Evolutionary conservation across 1,140 invertebrate genomes (phyloP), one percentile per base, ranked within the genome.

Genomic region (Vanessa atalanta): DNA sequence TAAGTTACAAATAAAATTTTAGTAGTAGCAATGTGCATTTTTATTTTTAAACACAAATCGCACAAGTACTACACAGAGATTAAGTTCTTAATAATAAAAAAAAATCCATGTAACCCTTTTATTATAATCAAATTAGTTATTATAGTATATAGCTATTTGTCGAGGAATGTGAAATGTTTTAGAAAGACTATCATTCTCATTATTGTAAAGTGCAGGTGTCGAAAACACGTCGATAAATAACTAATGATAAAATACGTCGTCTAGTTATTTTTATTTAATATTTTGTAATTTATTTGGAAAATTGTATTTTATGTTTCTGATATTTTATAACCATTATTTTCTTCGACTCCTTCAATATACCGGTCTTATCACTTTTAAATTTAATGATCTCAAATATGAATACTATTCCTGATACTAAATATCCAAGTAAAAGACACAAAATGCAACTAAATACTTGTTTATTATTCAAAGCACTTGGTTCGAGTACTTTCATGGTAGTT

Each of bases 371-470:
- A 37, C 23, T 71, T 71, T 75, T 75, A 47, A 67, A 70, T 43
- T 51, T 72, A 43, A 81, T 65, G 61, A 87, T 75, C 71, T 89
- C 85, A n/a, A 82, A 13, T 16, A 83, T 43, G 57, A 89, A 87
- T n/a, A 86, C 64, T 14, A 80, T 26, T 4, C 67, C 65, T 5
- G 82, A 86, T 55, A 86, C 50, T 15, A 79, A n/a, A 66, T 80
- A 89, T 0, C 86, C 87, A 14, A 84, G 26, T 0, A 78, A 8
- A 6, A 89, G 76, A 61, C 81, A 85, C 4, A 88, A 55, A 26
- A 87, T 77, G 55, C 84, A 84, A 65, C 86, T 88, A 26, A 83
- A 9, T 9, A 79, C 76, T 72, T 88, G 86, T 26, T 84, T 78
- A 20, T 66, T 57, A 8, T 80, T 84, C 20, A 89, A 73, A 2